Conservation (phyloP, 2,797 vertebrate species). For the Mastacembelus armatus region DNA sequence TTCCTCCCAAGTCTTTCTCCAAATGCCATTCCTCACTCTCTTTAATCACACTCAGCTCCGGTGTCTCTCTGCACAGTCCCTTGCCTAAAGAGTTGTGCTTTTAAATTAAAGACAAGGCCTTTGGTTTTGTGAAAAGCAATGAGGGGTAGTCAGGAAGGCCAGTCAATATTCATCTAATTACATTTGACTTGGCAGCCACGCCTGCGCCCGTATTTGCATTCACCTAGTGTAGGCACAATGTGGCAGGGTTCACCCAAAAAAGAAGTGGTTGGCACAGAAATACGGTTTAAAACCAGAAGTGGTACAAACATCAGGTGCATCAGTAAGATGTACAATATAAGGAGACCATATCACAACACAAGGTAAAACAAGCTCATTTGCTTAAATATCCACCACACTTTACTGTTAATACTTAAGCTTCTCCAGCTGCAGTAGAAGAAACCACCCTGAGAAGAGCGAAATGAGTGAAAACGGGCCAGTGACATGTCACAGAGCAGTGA, state of each 20-base stretch:
- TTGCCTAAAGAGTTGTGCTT: conserved; percentile 36
- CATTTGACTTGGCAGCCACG: conserved; percentile 59
- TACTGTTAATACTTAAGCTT: no score
- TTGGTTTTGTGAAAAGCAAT: conserved; percentile 36
- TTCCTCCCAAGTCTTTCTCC: conserved; percentile 50
- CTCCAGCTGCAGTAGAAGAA: no score
- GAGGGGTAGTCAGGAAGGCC: conserved; percentile 43
- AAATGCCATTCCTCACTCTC: conserved; percentile 39
- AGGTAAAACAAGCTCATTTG: no score
- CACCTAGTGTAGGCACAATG: conserved; percentile 1
- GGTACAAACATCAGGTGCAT: not conserved
- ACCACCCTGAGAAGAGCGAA: no score
- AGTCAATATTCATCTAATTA: conserved; percentile 66
- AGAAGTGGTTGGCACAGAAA: conserved; percentile 14
- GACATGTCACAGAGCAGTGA: no score
- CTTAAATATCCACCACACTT: no score
- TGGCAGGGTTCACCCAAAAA: conserved; percentile 13
- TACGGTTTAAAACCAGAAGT: not conserved
- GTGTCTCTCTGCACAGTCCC: conserved; percentile 23
- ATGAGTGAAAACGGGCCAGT: no score
- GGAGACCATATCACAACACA: not conserved
- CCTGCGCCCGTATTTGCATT: conserved; percentile 31
- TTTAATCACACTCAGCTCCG: conserved; percentile 58
- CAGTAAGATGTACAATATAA: no score
- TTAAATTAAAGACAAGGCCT: conserved; percentile 52